Conservation (phyloP, 64 coral and sea anemone genomes). For the Porites lutea region DNA sequence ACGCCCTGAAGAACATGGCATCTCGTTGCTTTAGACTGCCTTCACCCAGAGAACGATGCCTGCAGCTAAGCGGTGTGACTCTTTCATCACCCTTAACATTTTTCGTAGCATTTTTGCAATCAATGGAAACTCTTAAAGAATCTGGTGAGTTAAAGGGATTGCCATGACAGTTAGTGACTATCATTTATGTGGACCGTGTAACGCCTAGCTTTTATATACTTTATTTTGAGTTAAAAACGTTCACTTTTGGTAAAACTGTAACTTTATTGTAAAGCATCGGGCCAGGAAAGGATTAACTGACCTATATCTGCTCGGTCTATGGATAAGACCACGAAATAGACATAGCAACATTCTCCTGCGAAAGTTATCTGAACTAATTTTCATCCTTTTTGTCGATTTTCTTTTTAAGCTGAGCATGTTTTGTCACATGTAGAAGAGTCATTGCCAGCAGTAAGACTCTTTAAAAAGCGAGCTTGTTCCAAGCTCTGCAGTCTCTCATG, state of each 20-base stretch:
- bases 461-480: slow-evolving; percentile 18
- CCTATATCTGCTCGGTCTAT: too few relatives aligned
- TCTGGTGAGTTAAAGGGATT: background rate
- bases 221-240: too few relatives aligned
- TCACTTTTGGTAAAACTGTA: too few relatives aligned
- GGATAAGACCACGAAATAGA: too few relatives aligned
- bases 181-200: too few relatives aligned
- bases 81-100: slow-evolving; percentile 35
- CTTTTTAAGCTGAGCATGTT: slow-evolving; percentile 10
- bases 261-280: too few relatives aligned
- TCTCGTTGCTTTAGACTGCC: slow-evolving; percentile 19
- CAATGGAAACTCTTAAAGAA: slow-evolving; percentile 1
- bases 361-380: too few relatives aligned
- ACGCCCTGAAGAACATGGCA: slow-evolving; percentile 13
- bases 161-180: too few relatives aligned
- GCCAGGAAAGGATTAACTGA: too few relatives aligned
- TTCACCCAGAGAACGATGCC: background rate
- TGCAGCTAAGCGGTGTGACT: slow-evolving; percentile 25
- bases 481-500: slow-evolving; percentile 16
- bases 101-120: slow-evolving; percentile 10
- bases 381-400: background rate
- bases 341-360: background rate
- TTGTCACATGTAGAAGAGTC: slow-evolving; percentile 15
- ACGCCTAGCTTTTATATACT: too few relatives aligned
- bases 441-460: slow-evolving; percentile 4